Conservation (phyloP, 2,113 vertebrate genomes). For the Lucifuga dentata region DNA sequence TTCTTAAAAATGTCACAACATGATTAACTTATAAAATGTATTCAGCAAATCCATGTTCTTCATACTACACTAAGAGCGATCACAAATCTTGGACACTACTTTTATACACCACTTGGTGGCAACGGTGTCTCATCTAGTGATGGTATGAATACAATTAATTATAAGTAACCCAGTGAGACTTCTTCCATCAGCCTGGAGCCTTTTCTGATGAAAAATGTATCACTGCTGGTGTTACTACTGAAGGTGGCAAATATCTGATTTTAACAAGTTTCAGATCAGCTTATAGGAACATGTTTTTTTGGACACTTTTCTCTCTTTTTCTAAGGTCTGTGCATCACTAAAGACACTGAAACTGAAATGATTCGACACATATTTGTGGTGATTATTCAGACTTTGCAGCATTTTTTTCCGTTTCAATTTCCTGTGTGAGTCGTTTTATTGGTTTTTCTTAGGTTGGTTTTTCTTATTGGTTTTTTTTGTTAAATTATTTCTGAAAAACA, state of each 20-base stretch:
- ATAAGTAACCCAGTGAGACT: constrained; percentile 5
- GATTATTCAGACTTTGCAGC: neutral
- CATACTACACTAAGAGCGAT: neutral
- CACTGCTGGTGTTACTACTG: neutral
- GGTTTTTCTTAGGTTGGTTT: no score
- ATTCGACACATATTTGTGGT: neutral
- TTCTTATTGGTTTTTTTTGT: no score
- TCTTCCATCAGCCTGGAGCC: neutral
- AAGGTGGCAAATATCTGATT: neutral
- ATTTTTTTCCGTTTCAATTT: constrained; percentile 24
- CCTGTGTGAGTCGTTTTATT: neutral
- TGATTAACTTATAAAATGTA: neutral
- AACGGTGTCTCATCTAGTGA: constrained; percentile 68
- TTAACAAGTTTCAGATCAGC: no score
- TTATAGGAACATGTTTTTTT: no score
- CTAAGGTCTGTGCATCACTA: neutral
- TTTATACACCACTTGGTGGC: constrained; percentile 73
- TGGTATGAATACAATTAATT: neutral
- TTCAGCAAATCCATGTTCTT: neutral
- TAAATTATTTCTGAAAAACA: no score
- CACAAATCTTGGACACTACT: constrained; percentile 22
- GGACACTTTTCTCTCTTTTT: neutral
- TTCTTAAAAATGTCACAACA: constrained; percentile 3
- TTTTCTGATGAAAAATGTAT: neutral
- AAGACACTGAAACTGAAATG: neutral